phyloP scores from a whole-genome alignment of 1,140 invertebrate genomes.

The Achroia grisella region DNA sequence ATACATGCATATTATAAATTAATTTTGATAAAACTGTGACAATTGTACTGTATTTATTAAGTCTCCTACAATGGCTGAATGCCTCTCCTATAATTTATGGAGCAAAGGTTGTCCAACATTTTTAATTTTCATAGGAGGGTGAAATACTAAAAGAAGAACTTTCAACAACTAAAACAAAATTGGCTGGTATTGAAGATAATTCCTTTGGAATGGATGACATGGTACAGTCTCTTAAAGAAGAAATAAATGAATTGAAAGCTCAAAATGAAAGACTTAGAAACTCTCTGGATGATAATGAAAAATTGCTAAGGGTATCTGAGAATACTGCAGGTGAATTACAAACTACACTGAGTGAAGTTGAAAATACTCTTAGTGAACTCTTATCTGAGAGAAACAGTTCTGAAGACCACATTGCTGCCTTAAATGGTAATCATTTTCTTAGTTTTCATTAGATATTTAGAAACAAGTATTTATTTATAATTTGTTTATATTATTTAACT shows the following conservation, averaged over 20 bases:
- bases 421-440: conserved; percentile 39
- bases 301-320: conserved; percentile 59
- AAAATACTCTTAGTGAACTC: conserved; percentile 66
- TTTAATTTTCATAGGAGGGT: conserved; percentile 74
- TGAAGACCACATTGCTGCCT: conserved; percentile 61
- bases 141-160: conserved; percentile 78
- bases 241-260: conserved; percentile 71
- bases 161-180: conserved; percentile 76
- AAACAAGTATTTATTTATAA: too few relatives aligned
- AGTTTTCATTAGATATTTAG: conserved; percentile 1
- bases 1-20: too few relatives aligned
- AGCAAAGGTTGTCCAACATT: too few relatives aligned
- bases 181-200: conserved; percentile 78
- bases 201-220: conserved; percentile 83
- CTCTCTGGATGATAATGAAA: conserved; percentile 63
- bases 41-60: too few relatives aligned
- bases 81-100: too few relatives aligned
- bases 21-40: too few relatives aligned
- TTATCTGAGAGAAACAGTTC: conserved; percentile 49
- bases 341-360: conserved; percentile 58
- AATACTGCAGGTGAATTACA: conserved; percentile 63
- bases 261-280: conserved; percentile 60
- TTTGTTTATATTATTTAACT: too few relatives aligned
- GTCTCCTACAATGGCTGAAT: too few relatives aligned
- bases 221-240: conserved; percentile 76